Conservation (phyloP, 2,888 invertebrate species). For the Toxonevra muliebris region DNA sequence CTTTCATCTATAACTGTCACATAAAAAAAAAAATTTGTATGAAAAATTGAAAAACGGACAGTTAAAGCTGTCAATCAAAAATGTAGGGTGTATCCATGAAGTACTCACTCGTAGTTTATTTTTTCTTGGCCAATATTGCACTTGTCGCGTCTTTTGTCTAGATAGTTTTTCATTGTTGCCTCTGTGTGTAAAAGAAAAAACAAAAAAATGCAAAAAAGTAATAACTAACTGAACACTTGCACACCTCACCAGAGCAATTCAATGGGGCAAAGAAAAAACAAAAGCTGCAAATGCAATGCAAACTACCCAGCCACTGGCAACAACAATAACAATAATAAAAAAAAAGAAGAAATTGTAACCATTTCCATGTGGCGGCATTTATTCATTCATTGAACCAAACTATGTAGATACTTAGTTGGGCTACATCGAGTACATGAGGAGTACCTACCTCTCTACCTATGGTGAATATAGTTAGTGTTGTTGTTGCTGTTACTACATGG, state of each 20-base stretch:
- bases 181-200: too few species aligned
- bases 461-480: not conserved
- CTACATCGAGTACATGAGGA: too few species aligned
- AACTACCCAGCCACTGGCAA: not conserved
- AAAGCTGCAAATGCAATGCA: not conserved
- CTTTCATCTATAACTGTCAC: too few species aligned
- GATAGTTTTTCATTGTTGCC: too few species aligned
- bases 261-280: not conserved
- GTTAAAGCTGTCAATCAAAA: too few species aligned
- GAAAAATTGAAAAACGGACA: too few species aligned
- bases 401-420: not conserved
- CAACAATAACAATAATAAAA: not conserved
- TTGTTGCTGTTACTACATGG: not conserved
- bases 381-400: slow-evolving; percentile 32
- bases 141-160: slow-evolving; percentile 9
- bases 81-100: too few species aligned
- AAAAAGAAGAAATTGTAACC: not conserved
- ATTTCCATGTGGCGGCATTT: slow-evolving; percentile 26
- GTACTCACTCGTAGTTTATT: too few species aligned
- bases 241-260: not conserved
- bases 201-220: too few species aligned
- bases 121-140: slow-evolving; percentile 11
- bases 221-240: not conserved
- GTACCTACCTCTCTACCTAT: too few species aligned
- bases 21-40: too few species aligned